Evolutionary conservation across 2,113 vertebrate genomes (phyloP), one percentile per base, ranked within the genome.

Genomic region (Epinephelus lanceolatus): DNA sequence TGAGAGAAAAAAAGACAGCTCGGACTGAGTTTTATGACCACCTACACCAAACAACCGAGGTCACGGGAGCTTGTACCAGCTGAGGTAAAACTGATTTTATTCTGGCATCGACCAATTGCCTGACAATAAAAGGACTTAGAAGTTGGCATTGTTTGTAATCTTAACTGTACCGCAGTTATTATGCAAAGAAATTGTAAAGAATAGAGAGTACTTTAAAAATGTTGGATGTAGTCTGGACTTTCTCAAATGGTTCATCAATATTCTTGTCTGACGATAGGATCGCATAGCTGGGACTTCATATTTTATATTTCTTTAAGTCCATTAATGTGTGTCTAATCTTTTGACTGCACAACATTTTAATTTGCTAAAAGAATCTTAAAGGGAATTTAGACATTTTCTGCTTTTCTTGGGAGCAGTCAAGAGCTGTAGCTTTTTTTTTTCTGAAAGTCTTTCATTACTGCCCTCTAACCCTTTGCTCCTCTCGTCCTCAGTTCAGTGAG

Each of bases 401-500:
- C 47, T 49, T 49, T 49, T 49, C 47, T 17, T 49, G 19, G 30
- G 52, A 53, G 19, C 52, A 30, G 25, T 60, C 2, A 17, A 18
- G 15, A 18, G 30, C 30, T 30, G 30, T 30, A 5, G 30, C 30
- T 30, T 30, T 30, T 27, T 27, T 27, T 27, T 30, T 30, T 30
- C 30, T 30, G 30, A 30, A 30, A 19, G 21, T 59, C 59, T 4
- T 11, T 30, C 30, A 10, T 10, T 17, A 12, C 19, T 47, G 37
- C 51, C 42, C 0, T 47, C 6, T 49, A 1, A 30, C 15, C 8
- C 51, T 51, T 15, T 56, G 40, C 18, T 53, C 30, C 11, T 2
- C 55, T 23, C 37, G 0, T 18, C 70, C 62, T 49, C 91, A 96
- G 95, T 92, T 95, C 69, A 95, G 93, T 13, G 96, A 97, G 85